Evolutionary conservation across 2,888 invertebrate genomes (phyloP), one percentile per base, ranked within the genome.

Genomic region (Xestia c-nigrum): DNA sequence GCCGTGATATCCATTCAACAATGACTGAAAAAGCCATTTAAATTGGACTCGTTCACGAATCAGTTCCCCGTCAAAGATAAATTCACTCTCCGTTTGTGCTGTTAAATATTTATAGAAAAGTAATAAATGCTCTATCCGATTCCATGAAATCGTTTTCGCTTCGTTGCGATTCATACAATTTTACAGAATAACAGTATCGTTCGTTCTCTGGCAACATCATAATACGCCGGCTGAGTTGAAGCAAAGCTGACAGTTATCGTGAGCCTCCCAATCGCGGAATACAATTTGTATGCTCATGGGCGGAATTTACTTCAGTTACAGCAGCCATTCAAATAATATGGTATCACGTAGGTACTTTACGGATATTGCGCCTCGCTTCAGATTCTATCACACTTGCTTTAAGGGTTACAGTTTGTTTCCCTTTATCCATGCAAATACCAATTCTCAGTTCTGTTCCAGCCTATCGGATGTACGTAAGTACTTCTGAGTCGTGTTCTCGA

Each of bases 161-260:
- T 80, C 75, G 82, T 85, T 87, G 81, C 81, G 75, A 87, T 87
- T 89, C 80, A 83, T 72, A 81, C 50, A 72, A 84, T 80, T 82
- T 81, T 78, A 78, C 68, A 75, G 78, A 87, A 81, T 87, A 82
- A 81, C 79, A 77, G 76, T 67, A 73, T 72, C 70, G 64, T 80
- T 81, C 72, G 43, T 70, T 78, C 73, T 63, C 64, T 72, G 66
- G 68, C 77, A 72, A 61, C 68, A 78, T 84, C 81, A 85, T 84
- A 87, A 87, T 84, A 81, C 83, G 78, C 63, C 74, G 78, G 78
- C 76, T 80, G 85, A 82, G 85, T 87, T 76, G 78, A 89, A 87
- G 85, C 86, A 86, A 81, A 87, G 85, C 87, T 86, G 87, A 89
- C 89, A 90, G 89, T 88, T 89, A 90, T 89, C 87, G 80, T 81